A percentile compares a stretch with the other conserved stretches of the same genome.
Evolutionary conservation across 2,888 invertebrate species (phyloP).

Genomic region (Agrotis segetum): DNA sequence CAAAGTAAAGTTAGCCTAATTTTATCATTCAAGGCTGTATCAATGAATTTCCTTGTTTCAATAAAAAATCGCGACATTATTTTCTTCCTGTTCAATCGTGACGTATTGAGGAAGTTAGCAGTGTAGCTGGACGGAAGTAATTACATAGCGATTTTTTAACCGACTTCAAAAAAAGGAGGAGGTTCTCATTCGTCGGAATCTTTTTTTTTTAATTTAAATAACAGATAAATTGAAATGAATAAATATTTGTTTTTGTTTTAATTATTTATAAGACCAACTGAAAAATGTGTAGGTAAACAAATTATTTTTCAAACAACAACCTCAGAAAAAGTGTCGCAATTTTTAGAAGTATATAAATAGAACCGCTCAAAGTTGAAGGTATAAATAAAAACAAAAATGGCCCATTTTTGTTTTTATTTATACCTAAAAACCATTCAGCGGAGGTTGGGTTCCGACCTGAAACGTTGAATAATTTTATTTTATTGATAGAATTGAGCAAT

Average conservation of each 20-base stretch:
- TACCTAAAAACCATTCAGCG: too few relatives aligned
- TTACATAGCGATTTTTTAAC: neutral
- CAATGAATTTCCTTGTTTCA: conserved; percentile 30
- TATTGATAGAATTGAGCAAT: too few relatives aligned
- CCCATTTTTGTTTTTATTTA: too few relatives aligned
- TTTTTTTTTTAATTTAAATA: too few relatives aligned
- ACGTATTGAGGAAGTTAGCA: conserved; percentile 36
- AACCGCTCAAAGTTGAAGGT: neutral
- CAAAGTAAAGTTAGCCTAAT: conserved; percentile 5
- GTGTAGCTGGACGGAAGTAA: conserved; percentile 34
- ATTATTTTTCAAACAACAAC: neutral
- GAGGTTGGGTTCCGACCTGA: too few relatives aligned
- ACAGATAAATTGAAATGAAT: neutral
- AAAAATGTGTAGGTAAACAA: too few relatives aligned
- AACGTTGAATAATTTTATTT: too few relatives aligned
- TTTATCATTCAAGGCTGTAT: conserved; percentile 19
- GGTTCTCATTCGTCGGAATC: too few relatives aligned
- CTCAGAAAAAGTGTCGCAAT: neutral
- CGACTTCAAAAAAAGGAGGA: too few relatives aligned
- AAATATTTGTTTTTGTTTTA: neutral
- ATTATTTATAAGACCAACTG: too few relatives aligned
- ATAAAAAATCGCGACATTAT: conserved; percentile 14
- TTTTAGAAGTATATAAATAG: neutral
- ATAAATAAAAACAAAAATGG: neutral
- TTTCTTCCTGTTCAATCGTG: conserved; percentile 34